Evolutionary conservation across 1,140 invertebrate genomes (phyloP).

Genomic region (Bombus huntii): DNA sequence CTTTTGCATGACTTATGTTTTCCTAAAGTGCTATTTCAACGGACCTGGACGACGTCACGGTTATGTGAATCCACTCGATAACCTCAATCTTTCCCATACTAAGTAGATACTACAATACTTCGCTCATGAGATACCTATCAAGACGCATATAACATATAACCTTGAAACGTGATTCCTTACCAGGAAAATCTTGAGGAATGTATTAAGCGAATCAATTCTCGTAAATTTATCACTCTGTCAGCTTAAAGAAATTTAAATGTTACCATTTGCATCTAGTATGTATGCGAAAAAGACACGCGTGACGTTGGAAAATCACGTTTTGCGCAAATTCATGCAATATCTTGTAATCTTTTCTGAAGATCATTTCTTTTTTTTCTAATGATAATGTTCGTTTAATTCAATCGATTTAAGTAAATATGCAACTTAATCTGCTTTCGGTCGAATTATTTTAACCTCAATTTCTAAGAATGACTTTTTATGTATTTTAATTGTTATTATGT

Average conservation of each 20-base stretch:
- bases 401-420: neutral
- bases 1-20: constrained; percentile 2
- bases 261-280: neutral
- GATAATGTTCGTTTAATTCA: neutral
- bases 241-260: neutral
- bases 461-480: neutral
- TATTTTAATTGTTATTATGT: neutral
- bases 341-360: neutral
- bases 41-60: constrained; percentile 41
- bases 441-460: constrained; percentile 16
- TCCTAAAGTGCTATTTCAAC: neutral
- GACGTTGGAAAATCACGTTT: constrained; percentile 16
- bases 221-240: neutral
- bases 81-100: constrained; percentile 71
- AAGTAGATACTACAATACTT: neutral
- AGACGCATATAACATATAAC: constrained; percentile 52
- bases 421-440: neutral
- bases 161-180: constrained; percentile 51
- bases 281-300: neutral
- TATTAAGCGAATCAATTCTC: neutral
- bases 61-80: constrained; percentile 67
- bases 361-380: neutral
- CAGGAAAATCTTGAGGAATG: neutral
- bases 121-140: constrained; percentile 28
- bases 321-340: constrained; percentile 35